Conservation (phyloP, 1,140 invertebrate genomes). For the Drosophila kepulauana region DNA sequence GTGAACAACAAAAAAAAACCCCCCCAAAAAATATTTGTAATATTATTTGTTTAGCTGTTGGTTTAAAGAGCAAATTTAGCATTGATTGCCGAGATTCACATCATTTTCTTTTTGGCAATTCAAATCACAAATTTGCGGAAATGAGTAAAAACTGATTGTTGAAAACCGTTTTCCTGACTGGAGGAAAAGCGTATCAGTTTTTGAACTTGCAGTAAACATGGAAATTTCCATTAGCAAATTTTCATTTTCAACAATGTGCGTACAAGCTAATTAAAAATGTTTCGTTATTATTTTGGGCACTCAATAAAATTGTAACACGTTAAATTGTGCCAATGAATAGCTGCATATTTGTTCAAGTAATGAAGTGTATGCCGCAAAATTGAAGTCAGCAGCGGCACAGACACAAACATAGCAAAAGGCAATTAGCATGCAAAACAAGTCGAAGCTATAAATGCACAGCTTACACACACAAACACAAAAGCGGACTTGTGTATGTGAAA, state of each 20-base stretch:
- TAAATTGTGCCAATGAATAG: conserved; percentile 38
- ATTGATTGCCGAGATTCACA: too few species aligned
- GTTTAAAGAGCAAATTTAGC: background rate
- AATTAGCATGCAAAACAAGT: conserved; percentile 82
- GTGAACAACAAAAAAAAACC: background rate
- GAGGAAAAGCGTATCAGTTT: background rate
- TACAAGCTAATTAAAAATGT: conserved; percentile 6
- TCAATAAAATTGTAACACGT: conserved; percentile 41
- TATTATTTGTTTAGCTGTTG: too few species aligned
- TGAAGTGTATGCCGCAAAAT: conserved; percentile 65
- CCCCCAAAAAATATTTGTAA: background rate
- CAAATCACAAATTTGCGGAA: too few species aligned
- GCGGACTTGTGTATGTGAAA: conserved; percentile 50
- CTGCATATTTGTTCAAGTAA: conserved; percentile 61
- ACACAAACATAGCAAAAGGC: conserved; percentile 34
- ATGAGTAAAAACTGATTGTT: too few species aligned
- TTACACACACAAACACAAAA: conserved; percentile 40
- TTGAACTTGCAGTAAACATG: background rate
- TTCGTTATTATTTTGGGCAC: conserved; percentile 15
- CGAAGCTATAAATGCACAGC: conserved; percentile 69
- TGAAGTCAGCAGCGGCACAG: conserved; percentile 25
- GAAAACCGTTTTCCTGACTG: too few species aligned
- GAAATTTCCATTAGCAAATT: conserved; percentile 5
- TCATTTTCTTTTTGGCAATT: too few species aligned
- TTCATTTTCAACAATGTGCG: too few species aligned